Evolutionary conservation across 2,888 invertebrate species (phyloP), one percentile per base, ranked within the genome.

Genomic region (Polyploca ridens): DNA sequence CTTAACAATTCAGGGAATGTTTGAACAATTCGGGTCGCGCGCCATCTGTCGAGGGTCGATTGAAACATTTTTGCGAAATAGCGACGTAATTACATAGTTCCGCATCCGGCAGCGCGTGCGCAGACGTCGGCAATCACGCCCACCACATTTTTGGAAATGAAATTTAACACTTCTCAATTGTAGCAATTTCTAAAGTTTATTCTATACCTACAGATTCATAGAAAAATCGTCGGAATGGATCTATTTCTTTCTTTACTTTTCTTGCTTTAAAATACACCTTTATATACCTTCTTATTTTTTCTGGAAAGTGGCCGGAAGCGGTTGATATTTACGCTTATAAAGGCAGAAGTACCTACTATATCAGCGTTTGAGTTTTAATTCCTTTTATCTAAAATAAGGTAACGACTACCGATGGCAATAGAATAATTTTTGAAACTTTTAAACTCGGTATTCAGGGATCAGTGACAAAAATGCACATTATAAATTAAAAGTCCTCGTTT

Each of bases 11-110:
- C 83, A 85, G 68, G 73, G 89, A 87, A 91, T 92, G 84, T 83
- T 80, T 74, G 85, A 89, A 85, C 85, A 85, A 88, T 88, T 84
- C 85, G 76, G 68, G 76, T 78, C 82, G 78, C 82, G 83, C 90
- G 89, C 90, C 93, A 92, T 91, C 93, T 94, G 93, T 86, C 88
- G 80, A 71, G 78, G 82, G 78, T 73, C 78, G 84, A 93, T 93
- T 91, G 90, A 93, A 91, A 93, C 89, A 93, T 93, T 91, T 90
- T 93, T 90, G 92, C 91, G 73, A 92, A 92, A 92, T 93, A 87
- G 86, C 83, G 74, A 71, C 84, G 82, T 93, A 93, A 94, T 93
- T 92, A 93, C 85, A 82, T 70, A 87, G 87, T 92, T 94, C 93
- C 93, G 92, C 72, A 87, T 92, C 92, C 93, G 91, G 85, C 67